phyloP scores from a whole-genome alignment of 2,797 vertebrate species.

The Syngnathus rostellatus region DNA sequence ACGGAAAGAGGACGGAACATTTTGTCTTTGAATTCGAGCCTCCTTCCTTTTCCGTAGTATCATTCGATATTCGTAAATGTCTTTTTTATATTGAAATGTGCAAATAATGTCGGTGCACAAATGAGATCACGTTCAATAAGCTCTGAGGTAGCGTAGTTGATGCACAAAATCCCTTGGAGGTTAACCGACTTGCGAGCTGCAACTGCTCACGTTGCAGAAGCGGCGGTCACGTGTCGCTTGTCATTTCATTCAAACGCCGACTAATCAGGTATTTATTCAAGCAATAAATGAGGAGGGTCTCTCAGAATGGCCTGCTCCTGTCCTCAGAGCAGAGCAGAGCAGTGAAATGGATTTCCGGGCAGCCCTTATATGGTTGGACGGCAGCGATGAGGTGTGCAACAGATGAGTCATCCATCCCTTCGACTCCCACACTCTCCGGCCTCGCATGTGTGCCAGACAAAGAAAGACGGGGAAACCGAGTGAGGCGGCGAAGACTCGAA shows the following conservation, averaged over 20 bases:
- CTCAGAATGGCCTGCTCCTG: conserved; percentile 33
- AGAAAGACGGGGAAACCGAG: conserved; percentile 27
- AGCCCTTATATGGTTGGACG: conserved; percentile 69
- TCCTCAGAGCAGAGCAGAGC: conserved; percentile 26
- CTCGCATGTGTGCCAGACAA: conserved; percentile 54
- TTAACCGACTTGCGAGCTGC: neutral
- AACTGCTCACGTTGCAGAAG: neutral
- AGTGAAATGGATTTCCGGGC: conserved; percentile 58
- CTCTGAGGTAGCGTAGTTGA: too few relatives aligned
- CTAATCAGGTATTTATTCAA: neutral
- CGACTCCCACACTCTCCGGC: conserved; percentile 55
- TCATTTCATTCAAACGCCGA: neutral
- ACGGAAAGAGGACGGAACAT: neutral
- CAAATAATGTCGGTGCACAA: too few relatives aligned
- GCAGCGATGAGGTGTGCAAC: conserved; percentile 67
- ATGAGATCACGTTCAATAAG: too few relatives aligned
- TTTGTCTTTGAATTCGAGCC: neutral
- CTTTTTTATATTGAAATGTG: too few relatives aligned
- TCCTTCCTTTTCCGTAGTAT: neutral
- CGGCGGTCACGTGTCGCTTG: neutral
- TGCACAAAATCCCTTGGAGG: neutral
- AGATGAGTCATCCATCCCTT: conserved; percentile 69
- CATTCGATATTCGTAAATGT: too few relatives aligned
- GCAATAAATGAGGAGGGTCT: conserved; percentile 7
- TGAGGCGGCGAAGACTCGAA: conserved; percentile 29